Evolutionary conservation across 2,888 invertebrate species (phyloP), one percentile per base, ranked within the genome.

Genomic region (Meandrusa payeni): DNA sequence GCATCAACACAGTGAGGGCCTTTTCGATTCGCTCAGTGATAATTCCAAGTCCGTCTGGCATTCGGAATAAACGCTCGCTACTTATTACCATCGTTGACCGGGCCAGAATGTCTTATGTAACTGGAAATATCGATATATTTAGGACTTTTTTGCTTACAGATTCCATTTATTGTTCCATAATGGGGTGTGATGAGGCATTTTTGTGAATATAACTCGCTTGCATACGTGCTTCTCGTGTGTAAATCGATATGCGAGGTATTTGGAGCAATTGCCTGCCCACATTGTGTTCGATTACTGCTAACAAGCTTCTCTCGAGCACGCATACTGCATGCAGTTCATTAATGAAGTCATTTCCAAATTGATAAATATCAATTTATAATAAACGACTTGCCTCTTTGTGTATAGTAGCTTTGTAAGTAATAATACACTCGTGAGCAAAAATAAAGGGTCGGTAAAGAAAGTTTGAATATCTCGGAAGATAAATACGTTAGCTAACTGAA

Each of bases 11-110:
- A 57, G 48, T 54, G 55, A 64, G n/a, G 62, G 66, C 69, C 76
- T 79, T 80, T 80, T 75, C 74, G 78, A 76, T 78, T 67, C 69
- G 59, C 51, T 57, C 57, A 48, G 63, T 59, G 78, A 79, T 81
- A 78, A 79, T 75, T 76, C 68, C 62, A 60, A 55, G 58, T 57
- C 64, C 62, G 59, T 32, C 23, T 56, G 66, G 62, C 65, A 71
- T 71, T 67, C 62, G 64, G 67, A 67, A 76, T 78, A 70, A 68
- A 71, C 59, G 59, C 57, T 57, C 52, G 59, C 64, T 65, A 59
- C 65, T 64, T 64, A 61, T 64, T 69, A 64, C 61, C 52, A 46
- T 50, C 52, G 52, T 52, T 56, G 53, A 55, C 62, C 43, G 59
- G 64, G 61, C 63, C 54, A 52, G 51, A 52, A 59, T 59, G 61